Percentiles rank a stretch among this genome's conserved stretches.
Evolutionary conservation across 2,113 vertebrate genomes (phyloP).

Genomic region (Setophaga kirtlandii): DNA sequence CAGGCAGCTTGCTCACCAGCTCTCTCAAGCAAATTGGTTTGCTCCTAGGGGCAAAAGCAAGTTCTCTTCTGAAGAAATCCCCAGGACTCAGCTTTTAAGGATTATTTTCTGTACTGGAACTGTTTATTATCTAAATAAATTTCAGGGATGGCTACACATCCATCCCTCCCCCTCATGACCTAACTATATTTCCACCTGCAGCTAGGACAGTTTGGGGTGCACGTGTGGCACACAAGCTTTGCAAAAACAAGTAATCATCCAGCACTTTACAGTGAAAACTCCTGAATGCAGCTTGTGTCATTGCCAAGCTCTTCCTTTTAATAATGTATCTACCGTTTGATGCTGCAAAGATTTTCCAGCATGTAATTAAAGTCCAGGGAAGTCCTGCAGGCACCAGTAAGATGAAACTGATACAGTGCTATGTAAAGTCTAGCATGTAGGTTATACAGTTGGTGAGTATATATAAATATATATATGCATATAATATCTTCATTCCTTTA

Average conservation of each 20-base stretch:
- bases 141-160: background rate
- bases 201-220: background rate
- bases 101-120: background rate
- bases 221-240: fast-evolving
- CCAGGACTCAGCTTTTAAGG: background rate
- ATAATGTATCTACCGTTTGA: background rate
- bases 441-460: background rate
- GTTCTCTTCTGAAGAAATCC: background rate
- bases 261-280: background rate
- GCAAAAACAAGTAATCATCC: background rate
- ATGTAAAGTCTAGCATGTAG: conserved; percentile 11
- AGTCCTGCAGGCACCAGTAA: conserved; percentile 16
- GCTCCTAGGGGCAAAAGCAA: background rate
- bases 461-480: background rate
- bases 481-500: conserved; percentile 4
- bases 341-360: background rate
- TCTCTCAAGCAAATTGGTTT: background rate
- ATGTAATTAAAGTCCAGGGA: conserved; percentile 27
- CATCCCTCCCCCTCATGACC: background rate
- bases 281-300: background rate
- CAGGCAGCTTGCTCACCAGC: background rate
- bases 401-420: conserved; percentile 18
- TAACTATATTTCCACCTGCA: background rate
- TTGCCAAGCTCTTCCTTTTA: background rate
- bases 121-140: background rate